Evolutionary conservation across 2,888 invertebrate species (phyloP).

Genomic region (Gastrophysa polygoni): DNA sequence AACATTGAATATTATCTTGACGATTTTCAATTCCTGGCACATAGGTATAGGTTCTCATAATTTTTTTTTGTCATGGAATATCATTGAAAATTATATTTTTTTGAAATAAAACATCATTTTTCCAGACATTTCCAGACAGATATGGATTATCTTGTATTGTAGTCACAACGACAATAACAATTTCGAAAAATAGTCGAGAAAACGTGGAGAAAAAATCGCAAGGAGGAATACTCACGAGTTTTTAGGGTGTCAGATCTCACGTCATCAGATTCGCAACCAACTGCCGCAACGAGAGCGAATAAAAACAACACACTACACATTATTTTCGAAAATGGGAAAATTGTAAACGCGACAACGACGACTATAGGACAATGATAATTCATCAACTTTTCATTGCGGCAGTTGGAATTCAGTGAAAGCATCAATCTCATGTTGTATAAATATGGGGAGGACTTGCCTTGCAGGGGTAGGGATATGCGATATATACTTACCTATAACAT

Average conservation of each 20-base stretch:
- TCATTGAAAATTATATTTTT: too few relatives aligned
- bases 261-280: not conserved
- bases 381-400: constrained; percentile 2
- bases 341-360: not conserved
- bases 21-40: too few relatives aligned
- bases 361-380: constrained; percentile 3
- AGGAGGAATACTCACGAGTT: constrained; percentile 8
- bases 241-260: constrained; percentile 1
- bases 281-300: not conserved
- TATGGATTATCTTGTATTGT: not conserved
- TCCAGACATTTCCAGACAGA: too few relatives aligned
- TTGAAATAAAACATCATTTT: too few relatives aligned
- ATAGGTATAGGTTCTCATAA: too few relatives aligned
- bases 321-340: constrained; percentile 8
- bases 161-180: not conserved
- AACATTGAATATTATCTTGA: too few relatives aligned
- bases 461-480: not conserved
- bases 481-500: too few relatives aligned
- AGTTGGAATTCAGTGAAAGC: constrained; percentile 19
- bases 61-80: too few relatives aligned
- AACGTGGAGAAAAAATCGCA: not conserved
- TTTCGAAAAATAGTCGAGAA: not conserved
- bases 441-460: not conserved
- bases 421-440: constrained; percentile 3
- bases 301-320: constrained; percentile 6